These are phyloP conservation scores for Calosoma granatense DNA, from an alignment of 1,140 invertebrate genomes.

Conservation along the genomic window DNA sequence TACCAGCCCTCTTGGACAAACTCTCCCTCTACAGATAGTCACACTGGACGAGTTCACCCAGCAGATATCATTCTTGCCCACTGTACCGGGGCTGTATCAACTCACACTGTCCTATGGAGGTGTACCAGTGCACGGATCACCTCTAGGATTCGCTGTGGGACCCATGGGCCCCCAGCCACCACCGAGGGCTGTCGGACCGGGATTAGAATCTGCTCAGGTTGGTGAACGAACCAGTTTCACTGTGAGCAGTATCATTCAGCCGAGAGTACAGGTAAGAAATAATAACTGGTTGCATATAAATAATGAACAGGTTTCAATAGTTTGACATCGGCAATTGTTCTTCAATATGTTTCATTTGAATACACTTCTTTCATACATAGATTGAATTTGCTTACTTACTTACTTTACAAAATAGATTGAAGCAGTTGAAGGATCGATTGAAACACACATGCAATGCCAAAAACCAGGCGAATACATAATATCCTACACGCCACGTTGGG, in stretches of 20 bases:
- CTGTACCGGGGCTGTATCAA: conserved; percentile 80
- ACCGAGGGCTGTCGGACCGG: conserved; percentile 46
- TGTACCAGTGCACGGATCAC: conserved; percentile 47
- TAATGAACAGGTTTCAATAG: too few relatives aligned
- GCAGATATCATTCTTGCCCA: conserved; percentile 77
- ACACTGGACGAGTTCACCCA: conserved; percentile 61
- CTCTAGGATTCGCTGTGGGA: conserved; percentile 44
- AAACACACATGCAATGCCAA: conserved; percentile 29
- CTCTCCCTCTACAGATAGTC: conserved; percentile 70
- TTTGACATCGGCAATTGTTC: neutral
- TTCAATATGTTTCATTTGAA: neutral
- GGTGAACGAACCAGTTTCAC: conserved; percentile 64
- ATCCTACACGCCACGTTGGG: conserved; percentile 56
- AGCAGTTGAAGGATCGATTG: conserved; percentile 31
- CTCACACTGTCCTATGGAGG: conserved; percentile 83
- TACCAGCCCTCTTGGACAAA: conserved; percentile 78
- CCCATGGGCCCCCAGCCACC: conserved; percentile 32
- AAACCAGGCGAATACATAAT: conserved; percentile 40
- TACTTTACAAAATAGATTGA: conserved; percentile 20
- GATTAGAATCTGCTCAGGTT: conserved; percentile 56
- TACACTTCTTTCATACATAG: neutral
- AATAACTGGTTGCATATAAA: too few relatives aligned
- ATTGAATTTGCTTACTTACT: neutral
- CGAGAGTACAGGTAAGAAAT: conserved; percentile 31
- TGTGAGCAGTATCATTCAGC: conserved; percentile 47